Percentiles rank a stretch among this genome's conserved stretches.
Evolutionary conservation across 2,888 invertebrate genomes (phyloP).

Genomic region (Eubasilissa splendida): DNA sequence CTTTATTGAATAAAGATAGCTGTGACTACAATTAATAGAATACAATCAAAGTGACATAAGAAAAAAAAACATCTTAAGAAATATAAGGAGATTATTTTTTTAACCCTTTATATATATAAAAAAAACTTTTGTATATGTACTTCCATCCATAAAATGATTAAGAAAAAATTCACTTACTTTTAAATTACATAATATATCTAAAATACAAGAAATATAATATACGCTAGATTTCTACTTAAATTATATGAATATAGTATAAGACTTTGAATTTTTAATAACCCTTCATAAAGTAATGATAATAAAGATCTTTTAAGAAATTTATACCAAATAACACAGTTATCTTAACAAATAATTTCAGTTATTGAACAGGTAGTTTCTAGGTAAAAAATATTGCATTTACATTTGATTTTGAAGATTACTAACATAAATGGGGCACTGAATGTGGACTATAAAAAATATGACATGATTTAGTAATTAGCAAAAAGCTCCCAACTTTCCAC

Average conservation of each 20-base stretch:
- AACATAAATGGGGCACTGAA: too few relatives aligned
- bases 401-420: too few relatives aligned
- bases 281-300: too few relatives aligned
- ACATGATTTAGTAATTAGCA: too few relatives aligned
- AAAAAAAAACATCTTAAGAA: conserved; percentile 32
- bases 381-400: too few relatives aligned
- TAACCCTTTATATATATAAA: conserved; percentile 7
- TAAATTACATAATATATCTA: conserved; percentile 17
- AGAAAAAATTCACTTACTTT: background rate
- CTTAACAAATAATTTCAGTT: too few relatives aligned
- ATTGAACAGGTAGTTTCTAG: too few relatives aligned
- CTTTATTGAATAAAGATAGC: conserved; percentile 28
- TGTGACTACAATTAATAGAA: conserved; percentile 24
- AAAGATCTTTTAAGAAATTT: too few relatives aligned
- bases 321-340: too few relatives aligned
- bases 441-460: too few relatives aligned
- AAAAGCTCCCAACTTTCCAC: too few relatives aligned
- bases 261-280: background rate
- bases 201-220: conserved; percentile 2
- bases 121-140: background rate
- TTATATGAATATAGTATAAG: background rate
- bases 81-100: conserved; percentile 6
- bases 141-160: background rate
- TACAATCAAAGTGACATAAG: conserved; percentile 32
- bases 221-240: background rate